These are phyloP conservation scores for Caenorhabditis drosophilae DNA, from an alignment of 2,888 invertebrate species.

Conservation along the genomic window DNA sequence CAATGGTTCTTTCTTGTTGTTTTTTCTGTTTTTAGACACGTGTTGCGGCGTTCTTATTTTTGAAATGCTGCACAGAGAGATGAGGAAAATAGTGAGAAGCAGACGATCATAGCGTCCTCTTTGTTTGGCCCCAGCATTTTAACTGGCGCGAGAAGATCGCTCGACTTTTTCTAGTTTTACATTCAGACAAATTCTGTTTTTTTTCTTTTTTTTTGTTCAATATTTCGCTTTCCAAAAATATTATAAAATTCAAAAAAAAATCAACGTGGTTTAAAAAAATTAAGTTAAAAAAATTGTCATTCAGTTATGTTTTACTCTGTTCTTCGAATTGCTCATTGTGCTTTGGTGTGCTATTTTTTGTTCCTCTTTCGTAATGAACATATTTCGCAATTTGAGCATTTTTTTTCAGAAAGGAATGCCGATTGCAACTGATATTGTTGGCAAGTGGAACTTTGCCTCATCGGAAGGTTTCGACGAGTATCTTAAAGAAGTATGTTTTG, in stretches of 20 bases:
- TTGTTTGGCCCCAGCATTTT: background rate
- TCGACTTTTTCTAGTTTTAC: background rate
- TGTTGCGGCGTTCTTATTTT: background rate
- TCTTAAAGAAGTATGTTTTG: slow-evolving; percentile 64
- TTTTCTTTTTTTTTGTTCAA: background rate
- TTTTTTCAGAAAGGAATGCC: slow-evolving; percentile 35
- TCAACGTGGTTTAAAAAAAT: no score
- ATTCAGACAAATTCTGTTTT: background rate
- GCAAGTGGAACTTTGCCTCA: slow-evolving; percentile 65
- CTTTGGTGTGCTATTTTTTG: slow-evolving; percentile 14
- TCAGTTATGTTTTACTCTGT: slow-evolving; percentile 16
- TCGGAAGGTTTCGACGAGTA: slow-evolving; percentile 67
- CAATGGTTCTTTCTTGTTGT: background rate
- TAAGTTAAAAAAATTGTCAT: background rate
- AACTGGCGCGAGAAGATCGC: slow-evolving; percentile 7
- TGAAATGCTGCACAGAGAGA: background rate
- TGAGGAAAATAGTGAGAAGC: background rate
- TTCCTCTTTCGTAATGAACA: no score
- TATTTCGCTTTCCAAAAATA: background rate
- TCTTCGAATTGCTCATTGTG: slow-evolving; percentile 24
- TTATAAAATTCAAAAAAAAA: background rate
- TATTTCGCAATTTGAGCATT: background rate
- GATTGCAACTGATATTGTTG: slow-evolving; percentile 52
- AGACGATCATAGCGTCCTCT: background rate
- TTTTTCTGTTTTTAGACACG: background rate